Evolutionary conservation across 2,888 invertebrate species (phyloP).

Genomic region (Zygothrica quintamaculata): DNA sequence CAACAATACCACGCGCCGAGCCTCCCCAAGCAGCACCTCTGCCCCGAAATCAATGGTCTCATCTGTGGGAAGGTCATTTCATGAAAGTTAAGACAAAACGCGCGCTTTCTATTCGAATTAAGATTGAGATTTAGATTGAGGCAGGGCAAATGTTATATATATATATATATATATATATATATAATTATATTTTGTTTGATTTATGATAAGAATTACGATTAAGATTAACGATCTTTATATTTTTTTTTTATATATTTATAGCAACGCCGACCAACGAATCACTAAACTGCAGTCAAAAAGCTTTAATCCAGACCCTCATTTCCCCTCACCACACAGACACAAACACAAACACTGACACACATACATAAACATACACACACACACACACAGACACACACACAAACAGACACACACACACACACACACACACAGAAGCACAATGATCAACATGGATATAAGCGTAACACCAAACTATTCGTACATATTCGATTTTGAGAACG

Average conservation of each 20-base stretch:
- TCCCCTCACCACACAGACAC: neutral
- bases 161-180: too few species aligned
- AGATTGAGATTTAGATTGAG: slow-evolving; percentile 3
- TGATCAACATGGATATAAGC: slow-evolving; percentile 86
- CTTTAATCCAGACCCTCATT: neutral
- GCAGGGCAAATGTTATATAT: slow-evolving; percentile 17
- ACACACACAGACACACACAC: slow-evolving; percentile 9
- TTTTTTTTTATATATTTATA: neutral
- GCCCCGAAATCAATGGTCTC: slow-evolving; percentile 60
- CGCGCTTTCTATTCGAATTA: slow-evolving; percentile 42
- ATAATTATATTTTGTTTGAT: too few species aligned
- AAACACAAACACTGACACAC: neutral
- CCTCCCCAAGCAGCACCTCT: too few species aligned
- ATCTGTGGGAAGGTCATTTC: slow-evolving; percentile 58
- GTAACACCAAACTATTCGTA: slow-evolving; percentile 95
- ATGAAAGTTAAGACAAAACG: slow-evolving; percentile 31
- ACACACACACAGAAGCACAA: slow-evolving; percentile 35
- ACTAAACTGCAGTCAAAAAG: neutral
- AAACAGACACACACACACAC: slow-evolving; percentile 4
- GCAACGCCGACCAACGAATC: neutral
- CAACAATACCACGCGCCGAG: neutral
- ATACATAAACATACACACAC: neutral
- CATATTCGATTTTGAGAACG: slow-evolving; percentile 97
- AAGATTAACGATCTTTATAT: too few species aligned
- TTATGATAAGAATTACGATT: slow-evolving; percentile 2